A percentile compares a stretch with the other conserved stretches of the same genome.
Evolutionary conservation across 2,888 invertebrate species (phyloP).

Genomic region (Agonopterix heracliana): DNA sequence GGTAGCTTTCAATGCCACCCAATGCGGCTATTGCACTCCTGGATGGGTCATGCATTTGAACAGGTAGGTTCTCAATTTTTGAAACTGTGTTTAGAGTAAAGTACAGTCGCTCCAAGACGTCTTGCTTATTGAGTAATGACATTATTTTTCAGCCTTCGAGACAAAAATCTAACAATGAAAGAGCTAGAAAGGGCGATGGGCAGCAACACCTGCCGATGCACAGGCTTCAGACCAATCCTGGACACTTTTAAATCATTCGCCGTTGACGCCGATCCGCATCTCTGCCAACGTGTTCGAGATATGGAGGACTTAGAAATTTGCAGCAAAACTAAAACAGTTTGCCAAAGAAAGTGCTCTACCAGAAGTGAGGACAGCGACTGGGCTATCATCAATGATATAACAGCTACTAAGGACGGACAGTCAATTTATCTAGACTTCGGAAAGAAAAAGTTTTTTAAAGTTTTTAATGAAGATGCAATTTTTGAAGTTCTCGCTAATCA

Average conservation of each 20-base stretch:
- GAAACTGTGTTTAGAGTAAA: neutral
- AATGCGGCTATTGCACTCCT: slow-evolving; percentile 85
- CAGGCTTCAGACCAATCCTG: slow-evolving; percentile 85
- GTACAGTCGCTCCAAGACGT: no score
- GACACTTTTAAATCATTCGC: slow-evolving; percentile 86
- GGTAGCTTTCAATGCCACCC: slow-evolving; percentile 78
- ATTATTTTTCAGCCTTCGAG: slow-evolving; percentile 50
- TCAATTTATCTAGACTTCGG: slow-evolving; percentile 67
- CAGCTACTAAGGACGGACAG: slow-evolving; percentile 25
- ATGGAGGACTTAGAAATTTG: slow-evolving; percentile 54
- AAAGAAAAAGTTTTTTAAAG: slow-evolving; percentile 63
- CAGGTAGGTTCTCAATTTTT: slow-evolving; percentile 49
- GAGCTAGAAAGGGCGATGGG: slow-evolving; percentile 85
- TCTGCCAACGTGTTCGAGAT: slow-evolving; percentile 65
- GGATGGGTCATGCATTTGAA: slow-evolving; percentile 86
- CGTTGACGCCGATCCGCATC: slow-evolving; percentile 71
- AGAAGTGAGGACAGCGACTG: slow-evolving; percentile 41
- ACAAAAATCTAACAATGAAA: slow-evolving; percentile 76
- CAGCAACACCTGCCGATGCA: slow-evolving; percentile 87
- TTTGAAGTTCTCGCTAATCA: slow-evolving; percentile 60
- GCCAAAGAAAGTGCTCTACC: slow-evolving; percentile 42
- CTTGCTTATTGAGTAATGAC: neutral
- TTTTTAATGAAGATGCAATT: slow-evolving; percentile 56
- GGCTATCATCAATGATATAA: slow-evolving; percentile 34
- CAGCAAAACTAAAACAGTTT: slow-evolving; percentile 26